Evolutionary conservation across 2,113 vertebrate genomes (phyloP).

Genomic region (Oreotrochilus melanogaster): DNA sequence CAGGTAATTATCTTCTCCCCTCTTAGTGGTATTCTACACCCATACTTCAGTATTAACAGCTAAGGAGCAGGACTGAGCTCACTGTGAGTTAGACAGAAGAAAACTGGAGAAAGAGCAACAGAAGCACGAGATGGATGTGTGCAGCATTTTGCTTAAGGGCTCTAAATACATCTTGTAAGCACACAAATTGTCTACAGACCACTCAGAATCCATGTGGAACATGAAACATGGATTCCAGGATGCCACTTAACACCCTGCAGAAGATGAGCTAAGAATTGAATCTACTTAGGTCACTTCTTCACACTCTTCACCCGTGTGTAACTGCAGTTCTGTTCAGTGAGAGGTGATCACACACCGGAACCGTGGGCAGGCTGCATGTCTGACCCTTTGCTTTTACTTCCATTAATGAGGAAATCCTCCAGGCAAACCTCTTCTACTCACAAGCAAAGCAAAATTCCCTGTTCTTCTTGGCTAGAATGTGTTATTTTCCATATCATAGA

Average conservation of each 20-base stretch:
- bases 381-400: neutral
- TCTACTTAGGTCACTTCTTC: neutral
- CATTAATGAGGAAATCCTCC: neutral
- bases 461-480: neutral
- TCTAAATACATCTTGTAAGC: neutral
- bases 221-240: neutral
- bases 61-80: neutral
- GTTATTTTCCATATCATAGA: neutral
- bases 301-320: neutral
- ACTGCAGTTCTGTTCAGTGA: fast-evolving
- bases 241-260: neutral
- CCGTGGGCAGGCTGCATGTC: neutral
- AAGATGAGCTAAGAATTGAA: neutral
- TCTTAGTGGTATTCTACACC: neutral
- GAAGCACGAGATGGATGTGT: neutral
- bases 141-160: neutral
- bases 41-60: neutral
- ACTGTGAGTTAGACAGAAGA: neutral
- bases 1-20: neutral
- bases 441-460: neutral
- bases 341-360: neutral
- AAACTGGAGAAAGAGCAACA: neutral
- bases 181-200: neutral
- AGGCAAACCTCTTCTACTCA: neutral
- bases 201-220: neutral